Evolutionary conservation across 2,113 vertebrate species (phyloP).

Genomic region (Boleophthalmus pectinirostris): DNA sequence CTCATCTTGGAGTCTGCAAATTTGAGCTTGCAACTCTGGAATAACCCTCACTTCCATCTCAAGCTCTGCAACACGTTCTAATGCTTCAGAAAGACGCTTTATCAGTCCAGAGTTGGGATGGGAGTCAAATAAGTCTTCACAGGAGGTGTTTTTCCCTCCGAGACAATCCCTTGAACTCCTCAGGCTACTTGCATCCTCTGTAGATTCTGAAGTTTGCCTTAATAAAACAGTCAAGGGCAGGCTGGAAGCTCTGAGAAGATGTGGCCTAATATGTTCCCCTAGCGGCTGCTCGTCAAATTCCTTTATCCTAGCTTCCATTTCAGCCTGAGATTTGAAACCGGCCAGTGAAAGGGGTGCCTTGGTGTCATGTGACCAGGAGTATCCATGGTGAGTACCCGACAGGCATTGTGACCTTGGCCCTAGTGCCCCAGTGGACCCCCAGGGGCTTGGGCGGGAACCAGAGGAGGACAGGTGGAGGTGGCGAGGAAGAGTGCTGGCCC

Average conservation of each 20-base stretch:
- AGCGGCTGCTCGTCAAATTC: conserved; percentile 72
- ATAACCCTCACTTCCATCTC: conserved; percentile 68
- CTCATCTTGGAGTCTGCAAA: conserved; percentile 72
- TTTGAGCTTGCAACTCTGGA: conserved; percentile 75
- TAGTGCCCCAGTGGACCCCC: conserved; percentile 78
- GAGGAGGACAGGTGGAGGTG: conserved; percentile 86
- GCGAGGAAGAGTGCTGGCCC: conserved; percentile 88
- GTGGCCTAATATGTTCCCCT: conserved; percentile 79
- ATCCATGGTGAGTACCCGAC: conserved; percentile 68
- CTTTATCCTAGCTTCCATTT: conserved; percentile 71
- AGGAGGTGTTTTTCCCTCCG: conserved; percentile 42
- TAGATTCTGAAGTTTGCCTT: conserved; percentile 66
- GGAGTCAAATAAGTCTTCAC: conserved; percentile 57
- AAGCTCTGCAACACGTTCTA: conserved; percentile 72
- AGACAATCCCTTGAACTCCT: conserved; percentile 53
- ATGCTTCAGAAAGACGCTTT: conserved; percentile 65
- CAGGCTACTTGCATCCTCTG: conserved; percentile 61
- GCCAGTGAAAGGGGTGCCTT: conserved; percentile 40
- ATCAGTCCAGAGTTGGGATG: conserved; percentile 52
- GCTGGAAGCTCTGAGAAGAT: conserved; percentile 90
- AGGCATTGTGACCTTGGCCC: conserved; percentile 65
- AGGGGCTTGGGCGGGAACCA: conserved; percentile 72
- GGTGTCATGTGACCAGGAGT: conserved; percentile 28
- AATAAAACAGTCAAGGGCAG: conserved; percentile 83
- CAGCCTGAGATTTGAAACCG: conserved; percentile 56